phyloP scores from a whole-genome alignment of 2,888 invertebrate species.

The Troglohyphantes excavatus region DNA sequence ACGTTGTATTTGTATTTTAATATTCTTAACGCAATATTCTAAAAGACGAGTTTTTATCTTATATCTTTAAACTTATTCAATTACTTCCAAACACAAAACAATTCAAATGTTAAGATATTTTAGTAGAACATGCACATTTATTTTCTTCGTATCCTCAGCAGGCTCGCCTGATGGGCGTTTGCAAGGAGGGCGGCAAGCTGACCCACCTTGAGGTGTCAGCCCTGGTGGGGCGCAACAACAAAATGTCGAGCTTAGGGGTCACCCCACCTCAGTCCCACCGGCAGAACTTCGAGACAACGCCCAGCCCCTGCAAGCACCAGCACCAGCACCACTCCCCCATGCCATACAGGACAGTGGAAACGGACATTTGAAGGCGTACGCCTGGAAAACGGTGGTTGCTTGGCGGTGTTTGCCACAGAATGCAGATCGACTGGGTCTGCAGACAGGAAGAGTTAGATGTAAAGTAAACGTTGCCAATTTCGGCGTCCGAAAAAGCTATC shows the following conservation, averaged over 20 bases:
- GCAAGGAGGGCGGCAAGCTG: conserved; percentile 81
- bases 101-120: too few relatives aligned
- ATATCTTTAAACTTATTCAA: too few relatives aligned
- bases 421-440: neutral
- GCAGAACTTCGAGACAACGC: conserved; percentile 45
- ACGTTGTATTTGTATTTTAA: too few relatives aligned
- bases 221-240: conserved; percentile 79
- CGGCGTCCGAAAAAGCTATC: too few relatives aligned
- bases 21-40: too few relatives aligned
- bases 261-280: conserved; percentile 73
- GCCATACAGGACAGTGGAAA: conserved; percentile 70
- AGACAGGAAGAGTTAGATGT: neutral
- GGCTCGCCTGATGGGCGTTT: conserved; percentile 50
- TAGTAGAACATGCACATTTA: too few relatives aligned
- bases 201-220: conserved; percentile 81
- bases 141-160: neutral
- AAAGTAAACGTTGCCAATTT: too few relatives aligned
- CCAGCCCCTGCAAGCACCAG: conserved; percentile 61
- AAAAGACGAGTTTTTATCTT: too few relatives aligned
- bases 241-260: conserved; percentile 73
- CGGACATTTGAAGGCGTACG: conserved; percentile 57
- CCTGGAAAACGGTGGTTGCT: too few relatives aligned
- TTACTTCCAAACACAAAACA: too few relatives aligned
- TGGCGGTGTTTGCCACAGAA: too few relatives aligned
- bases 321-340: conserved; percentile 53